Evolutionary conservation across 35 echinoderm and acorn worm genomes (phyloP).

Genomic region (Amphiura filiformis): DNA sequence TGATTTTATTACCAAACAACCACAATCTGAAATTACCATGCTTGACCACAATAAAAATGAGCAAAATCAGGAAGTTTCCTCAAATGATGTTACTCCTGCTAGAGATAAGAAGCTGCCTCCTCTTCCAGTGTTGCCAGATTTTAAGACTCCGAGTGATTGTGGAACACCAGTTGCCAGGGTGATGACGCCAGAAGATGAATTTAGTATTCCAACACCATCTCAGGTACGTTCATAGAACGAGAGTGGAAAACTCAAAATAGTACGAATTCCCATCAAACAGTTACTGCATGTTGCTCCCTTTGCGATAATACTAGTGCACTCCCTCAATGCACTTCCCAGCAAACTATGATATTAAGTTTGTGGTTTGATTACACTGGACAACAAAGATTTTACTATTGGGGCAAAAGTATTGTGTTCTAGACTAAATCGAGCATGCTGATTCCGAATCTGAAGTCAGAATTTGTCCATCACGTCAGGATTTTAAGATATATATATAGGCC

Average conservation of each 20-base stretch:
- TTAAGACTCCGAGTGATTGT: background rate
- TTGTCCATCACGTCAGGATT: too few relatives aligned
- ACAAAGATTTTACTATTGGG: too few relatives aligned
- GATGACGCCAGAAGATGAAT: background rate
- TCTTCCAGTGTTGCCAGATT: constrained; percentile 40
- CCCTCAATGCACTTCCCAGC: too few relatives aligned
- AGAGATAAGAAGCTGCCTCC: constrained; percentile 48
- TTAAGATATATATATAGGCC: too few relatives aligned
- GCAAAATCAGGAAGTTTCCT: background rate
- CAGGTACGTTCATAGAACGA: constrained; percentile 47
- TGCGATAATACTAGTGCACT: too few relatives aligned
- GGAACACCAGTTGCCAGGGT: background rate
- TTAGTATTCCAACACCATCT: constrained; percentile 64
- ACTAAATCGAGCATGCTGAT: too few relatives aligned
- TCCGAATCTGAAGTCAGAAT: too few relatives aligned
- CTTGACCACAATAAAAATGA: background rate
- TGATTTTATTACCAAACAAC: constrained; percentile 57
- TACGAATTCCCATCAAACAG: background rate
- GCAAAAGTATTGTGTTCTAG: too few relatives aligned
- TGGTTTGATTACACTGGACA: too few relatives aligned
- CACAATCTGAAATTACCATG: background rate
- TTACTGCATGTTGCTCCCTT: too few relatives aligned
- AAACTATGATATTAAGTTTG: too few relatives aligned
- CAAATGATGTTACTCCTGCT: background rate
- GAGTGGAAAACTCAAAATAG: background rate